Base-by-base conservation (phyloP, 2,888 invertebrate genomes). In the Myopa tessellatipennis region DNA sequence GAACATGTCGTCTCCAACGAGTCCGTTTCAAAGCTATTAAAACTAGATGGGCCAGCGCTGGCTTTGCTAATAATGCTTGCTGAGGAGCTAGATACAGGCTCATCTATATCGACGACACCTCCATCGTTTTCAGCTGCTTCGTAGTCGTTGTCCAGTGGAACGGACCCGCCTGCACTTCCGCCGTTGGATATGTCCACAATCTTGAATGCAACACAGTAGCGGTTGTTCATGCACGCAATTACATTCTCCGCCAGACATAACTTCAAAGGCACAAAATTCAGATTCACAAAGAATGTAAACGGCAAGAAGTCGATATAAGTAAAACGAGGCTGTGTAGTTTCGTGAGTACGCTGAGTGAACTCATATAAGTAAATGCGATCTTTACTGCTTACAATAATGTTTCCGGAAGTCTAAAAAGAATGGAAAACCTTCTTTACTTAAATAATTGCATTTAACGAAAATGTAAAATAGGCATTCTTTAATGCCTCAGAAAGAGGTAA, bases 271-370 rank as follows among this genome's bases (percentile, higher is more conserved):
- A 89, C 85, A 85, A 94, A 94, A 77, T 91, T 91, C 71, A 94
- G 88, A 82, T 92, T 92, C 3, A 95, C 88, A 67, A 92, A 91
- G 84, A 94, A 91, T 52, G 93, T 92, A 79, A 92, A 89, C 72
- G 93, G 92, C 81, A 93, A 92, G 84, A 94, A 94, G 85, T 94
- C 94, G 69, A 94, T 90, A 83, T 93, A 94, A 79, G 91, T 91
- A 81, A 92, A 90, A 7, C 88, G 82, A 4, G 87, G 87, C 83
- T 92, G 92, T 1, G 93, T 93, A 68, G 92, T 91, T 82, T 93
- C 93, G 83, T 94, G 93, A 0, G 92, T 92, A 83, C 93, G 92
- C 12, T 92, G 89, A 79, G 92, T 91, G 80, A 93, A 93, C 83
- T 91, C 91, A 82, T 93, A 94, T 18, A 88, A 88, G 79, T 90